Evolutionary conservation across 1,140 invertebrate species (phyloP), one percentile per base, ranked within the genome.

Genomic region (Drosophila cardini): DNA sequence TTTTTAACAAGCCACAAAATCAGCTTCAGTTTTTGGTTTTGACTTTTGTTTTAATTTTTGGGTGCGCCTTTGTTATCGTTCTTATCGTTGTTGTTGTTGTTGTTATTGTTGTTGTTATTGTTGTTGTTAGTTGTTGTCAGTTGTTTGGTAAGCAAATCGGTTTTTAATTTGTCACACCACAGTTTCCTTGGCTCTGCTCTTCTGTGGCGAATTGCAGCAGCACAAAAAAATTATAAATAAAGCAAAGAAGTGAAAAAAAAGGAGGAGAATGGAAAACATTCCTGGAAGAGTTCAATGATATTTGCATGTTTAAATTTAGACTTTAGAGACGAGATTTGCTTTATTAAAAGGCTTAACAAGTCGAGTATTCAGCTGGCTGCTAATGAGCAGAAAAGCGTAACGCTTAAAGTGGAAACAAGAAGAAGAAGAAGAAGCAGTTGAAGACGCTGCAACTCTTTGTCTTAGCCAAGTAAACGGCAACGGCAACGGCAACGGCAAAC

Each of bases 271-370:
- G n/a, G n/a, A n/a, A n/a, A n/a, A 70, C 79, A 89, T 87, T 87
- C 84, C 83, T 52, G 52, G 83, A 87, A 89, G 64, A 83, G 83
- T 87, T 89, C 80, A 87, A 77, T 82, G 86, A 53, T 69, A 82
- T 90, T 90, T 90, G 79, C 80, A 65, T 62, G 34, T 30, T 30
- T 72, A 16, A 43, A 34, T 7, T 26, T 26, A 26, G 21, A 26
- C 21, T 26, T 26, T 26, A 5, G 21, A 26, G 21, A 68, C 50
- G 53, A 77, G 42, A 79, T 90, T 91, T 91, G 80, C 90, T 86
- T 91, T 90, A 91, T 91, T 91, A 91, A 91, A 91, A 91, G 90
- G 90, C 90, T 91, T 91, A 91, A 91, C 79, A 70, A 80, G 79
- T 86, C 62, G 71, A 90, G 85, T 58, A 46, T 48, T 43, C 36